phyloP scores from a whole-genome alignment of 2,113 vertebrate genomes.

The Trogon surrucura region DNA sequence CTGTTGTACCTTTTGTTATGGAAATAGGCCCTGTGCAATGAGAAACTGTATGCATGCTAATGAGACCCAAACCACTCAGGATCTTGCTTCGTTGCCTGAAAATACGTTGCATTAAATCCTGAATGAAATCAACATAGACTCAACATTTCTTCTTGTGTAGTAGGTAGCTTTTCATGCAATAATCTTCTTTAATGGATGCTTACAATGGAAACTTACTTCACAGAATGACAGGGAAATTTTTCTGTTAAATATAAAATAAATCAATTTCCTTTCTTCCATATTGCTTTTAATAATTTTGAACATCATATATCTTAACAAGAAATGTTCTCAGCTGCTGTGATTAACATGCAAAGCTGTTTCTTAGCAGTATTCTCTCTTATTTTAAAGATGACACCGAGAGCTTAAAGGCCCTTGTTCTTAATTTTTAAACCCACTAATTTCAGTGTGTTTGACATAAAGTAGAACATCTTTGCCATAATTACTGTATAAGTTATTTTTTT shows the following conservation, averaged over 20 bases:
- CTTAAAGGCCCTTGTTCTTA: constrained; percentile 69
- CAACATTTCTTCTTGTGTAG: neutral
- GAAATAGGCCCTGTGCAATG: neutral
- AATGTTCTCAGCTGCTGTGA: constrained; percentile 38
- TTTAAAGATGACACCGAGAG: constrained; percentile 70
- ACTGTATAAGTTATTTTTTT: constrained; percentile 73
- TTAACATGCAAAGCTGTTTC: constrained; percentile 74
- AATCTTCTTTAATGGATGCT: constrained; percentile 56
- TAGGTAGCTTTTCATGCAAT: constrained; percentile 43
- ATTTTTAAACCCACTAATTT: constrained; percentile 76
- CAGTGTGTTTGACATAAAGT: constrained; percentile 77
- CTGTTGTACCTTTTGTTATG: neutral
- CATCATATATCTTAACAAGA: constrained; percentile 60
- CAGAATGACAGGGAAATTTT: constrained; percentile 69
- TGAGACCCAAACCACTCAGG: neutral
- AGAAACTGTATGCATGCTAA: neutral
- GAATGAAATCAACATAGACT: constrained; percentile 25
- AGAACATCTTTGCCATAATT: constrained; percentile 76
- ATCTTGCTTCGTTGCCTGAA: constrained; percentile 10
- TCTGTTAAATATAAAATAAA: constrained; percentile 51
- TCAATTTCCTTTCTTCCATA: constrained; percentile 63
- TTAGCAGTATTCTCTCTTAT: constrained; percentile 64
- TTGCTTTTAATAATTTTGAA: constrained; percentile 68
- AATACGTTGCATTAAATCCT: constrained; percentile 31
- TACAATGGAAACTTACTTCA: constrained; percentile 53